Conservation (phyloP, 2,888 invertebrate species). For the Pandemis heparana region DNA sequence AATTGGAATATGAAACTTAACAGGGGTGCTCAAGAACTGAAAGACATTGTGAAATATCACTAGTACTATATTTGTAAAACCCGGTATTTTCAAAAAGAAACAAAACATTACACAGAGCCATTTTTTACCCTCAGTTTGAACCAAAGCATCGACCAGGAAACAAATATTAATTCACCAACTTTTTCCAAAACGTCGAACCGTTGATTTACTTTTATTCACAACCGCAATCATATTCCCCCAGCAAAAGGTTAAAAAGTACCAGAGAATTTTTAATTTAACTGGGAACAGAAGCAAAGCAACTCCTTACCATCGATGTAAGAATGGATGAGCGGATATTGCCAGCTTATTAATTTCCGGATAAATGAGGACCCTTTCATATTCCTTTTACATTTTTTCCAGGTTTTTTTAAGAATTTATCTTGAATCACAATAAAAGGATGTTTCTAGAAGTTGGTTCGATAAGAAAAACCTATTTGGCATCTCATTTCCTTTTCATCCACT, state of each 20-base stretch:
- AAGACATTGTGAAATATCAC: too few species aligned
- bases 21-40: too few species aligned
- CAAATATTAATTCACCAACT: background rate
- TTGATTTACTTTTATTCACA: background rate
- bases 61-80: too few species aligned
- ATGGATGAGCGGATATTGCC: constrained; percentile 49
- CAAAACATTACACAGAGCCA: background rate
- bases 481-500: constrained; percentile 3
- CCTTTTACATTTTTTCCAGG: constrained; percentile 33
- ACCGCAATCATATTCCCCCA: background rate
- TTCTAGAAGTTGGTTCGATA: background rate
- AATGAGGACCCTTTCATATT: constrained; percentile 41
- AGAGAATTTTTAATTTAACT: constrained; percentile 33
- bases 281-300: constrained; percentile 19
- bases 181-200: background rate
- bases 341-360: constrained; percentile 49
- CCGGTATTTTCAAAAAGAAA: background rate
- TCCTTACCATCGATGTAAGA: constrained; percentile 37
- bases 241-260: constrained; percentile 30
- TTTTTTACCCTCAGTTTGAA: background rate
- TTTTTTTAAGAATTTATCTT: constrained; percentile 34
- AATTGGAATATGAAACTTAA: too few species aligned
- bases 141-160: background rate
- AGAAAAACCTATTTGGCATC: constrained; percentile 1
- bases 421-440: constrained; percentile 13